Evolutionary conservation across 1,140 invertebrate species (phyloP).

Genomic region (Nebria ingens): DNA sequence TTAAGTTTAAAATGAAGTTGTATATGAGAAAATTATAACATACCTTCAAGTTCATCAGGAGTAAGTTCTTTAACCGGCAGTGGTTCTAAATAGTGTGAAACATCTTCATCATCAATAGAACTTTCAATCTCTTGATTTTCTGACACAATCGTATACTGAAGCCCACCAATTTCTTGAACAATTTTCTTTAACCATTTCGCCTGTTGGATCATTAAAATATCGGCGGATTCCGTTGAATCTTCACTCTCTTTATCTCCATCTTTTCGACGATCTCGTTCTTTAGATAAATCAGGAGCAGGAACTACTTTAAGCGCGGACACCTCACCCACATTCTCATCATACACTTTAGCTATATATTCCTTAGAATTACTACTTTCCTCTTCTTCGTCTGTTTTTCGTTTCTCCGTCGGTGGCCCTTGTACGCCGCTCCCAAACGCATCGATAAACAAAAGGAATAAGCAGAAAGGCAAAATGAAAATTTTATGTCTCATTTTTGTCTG

Average conservation of each 20-base stretch:
- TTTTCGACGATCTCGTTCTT: conserved; percentile 14
- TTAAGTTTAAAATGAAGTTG: too few species aligned
- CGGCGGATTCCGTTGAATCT: conserved; percentile 19
- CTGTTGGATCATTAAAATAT: conserved; percentile 26
- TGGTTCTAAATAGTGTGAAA: conserved; percentile 26
- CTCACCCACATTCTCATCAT: neutral
- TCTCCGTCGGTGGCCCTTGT: neutral
- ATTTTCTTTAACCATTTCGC: conserved; percentile 29
- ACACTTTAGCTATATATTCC: neutral
- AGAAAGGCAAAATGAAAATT: neutral
- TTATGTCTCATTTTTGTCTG: conserved; percentile 4
- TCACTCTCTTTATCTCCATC: conserved; percentile 1
- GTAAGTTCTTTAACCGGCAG: conserved; percentile 40
- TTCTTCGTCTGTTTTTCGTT: neutral
- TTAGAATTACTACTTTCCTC: neutral
- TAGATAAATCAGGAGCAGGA: conserved; percentile 15
- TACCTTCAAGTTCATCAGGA: conserved; percentile 49
- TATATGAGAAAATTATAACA: conserved; percentile 11
- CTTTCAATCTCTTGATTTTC: conserved; percentile 18
- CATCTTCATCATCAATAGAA: conserved; percentile 33
- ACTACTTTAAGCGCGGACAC: conserved; percentile 13
- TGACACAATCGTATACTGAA: conserved; percentile 19
- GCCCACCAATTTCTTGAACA: conserved; percentile 25
- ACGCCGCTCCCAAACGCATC: neutral
- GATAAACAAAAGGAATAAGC: neutral